A percentile compares a stretch with the other conserved stretches of the same genome.
phyloP scores from a whole-genome alignment of 2,888 invertebrate species.

The Drosophila conformis region DNA sequence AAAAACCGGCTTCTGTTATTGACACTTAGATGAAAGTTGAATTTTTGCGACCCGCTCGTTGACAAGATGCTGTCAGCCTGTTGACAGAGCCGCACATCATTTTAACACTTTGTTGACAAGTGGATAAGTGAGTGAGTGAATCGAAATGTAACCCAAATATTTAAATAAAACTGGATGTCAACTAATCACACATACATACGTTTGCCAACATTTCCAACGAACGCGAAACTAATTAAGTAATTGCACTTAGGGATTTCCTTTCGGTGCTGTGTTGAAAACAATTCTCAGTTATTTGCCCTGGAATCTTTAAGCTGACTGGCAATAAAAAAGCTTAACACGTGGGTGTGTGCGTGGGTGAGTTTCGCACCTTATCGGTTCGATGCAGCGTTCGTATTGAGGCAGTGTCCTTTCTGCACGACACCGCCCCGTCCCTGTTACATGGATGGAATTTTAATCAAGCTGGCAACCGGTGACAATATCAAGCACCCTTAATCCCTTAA shows the following conservation, averaged over 20 bases:
- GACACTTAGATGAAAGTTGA: conserved; percentile 9
- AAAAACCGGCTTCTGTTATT: background rate
- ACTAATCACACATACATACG: background rate
- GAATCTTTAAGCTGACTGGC: conserved; percentile 13
- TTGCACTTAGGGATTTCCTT: background rate
- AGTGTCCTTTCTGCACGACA: background rate
- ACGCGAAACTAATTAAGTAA: background rate
- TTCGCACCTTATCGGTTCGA: conserved; percentile 6
- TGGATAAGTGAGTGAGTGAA: background rate
- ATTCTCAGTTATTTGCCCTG: background rate
- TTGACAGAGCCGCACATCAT: conserved; percentile 3
- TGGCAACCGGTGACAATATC: conserved; percentile 23
- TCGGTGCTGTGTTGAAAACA: background rate
- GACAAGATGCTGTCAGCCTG: conserved; percentile 1
- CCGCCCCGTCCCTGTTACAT: conserved; percentile 2
- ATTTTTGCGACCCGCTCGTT: background rate
- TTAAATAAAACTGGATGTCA: background rate
- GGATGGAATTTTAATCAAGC: conserved; percentile 48
- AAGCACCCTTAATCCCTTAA: conserved; percentile 18
- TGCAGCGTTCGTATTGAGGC: background rate
- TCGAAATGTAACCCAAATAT: background rate
- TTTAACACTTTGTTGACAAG: conserved; percentile 1
- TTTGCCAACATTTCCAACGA: background rate
- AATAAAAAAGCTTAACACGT: conserved; percentile 23
- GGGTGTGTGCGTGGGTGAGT: background rate